Conservation (phyloP, 2,113 vertebrate species). For the Regulus satrapa region DNA sequence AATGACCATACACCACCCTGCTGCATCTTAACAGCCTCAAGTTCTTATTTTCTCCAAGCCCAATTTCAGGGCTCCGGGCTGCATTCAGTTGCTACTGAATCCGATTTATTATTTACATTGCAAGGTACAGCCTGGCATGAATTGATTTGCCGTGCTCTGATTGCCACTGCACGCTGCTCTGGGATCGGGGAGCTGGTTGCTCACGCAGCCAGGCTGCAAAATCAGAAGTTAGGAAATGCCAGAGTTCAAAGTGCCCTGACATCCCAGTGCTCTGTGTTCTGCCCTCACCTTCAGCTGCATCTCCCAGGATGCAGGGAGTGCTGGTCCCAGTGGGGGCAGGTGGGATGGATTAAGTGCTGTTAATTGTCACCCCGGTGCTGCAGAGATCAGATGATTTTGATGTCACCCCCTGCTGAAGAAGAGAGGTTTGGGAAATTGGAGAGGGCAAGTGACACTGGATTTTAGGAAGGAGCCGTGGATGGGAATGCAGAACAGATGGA, state of each 20-base stretch:
- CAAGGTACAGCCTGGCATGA: background rate
- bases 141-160: conserved; percentile 26
- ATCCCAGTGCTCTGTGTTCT: accelerated
- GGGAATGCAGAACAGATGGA: accelerated
- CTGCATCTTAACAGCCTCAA: background rate
- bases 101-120: conserved; percentile 15
- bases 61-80: background rate
- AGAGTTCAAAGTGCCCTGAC: accelerated
- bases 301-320: background rate
- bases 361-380: accelerated
- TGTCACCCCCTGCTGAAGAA: background rate
- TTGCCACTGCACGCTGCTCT: background rate
- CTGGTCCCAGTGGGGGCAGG: background rate
- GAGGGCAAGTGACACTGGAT: accelerated
- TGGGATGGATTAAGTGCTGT: background rate
- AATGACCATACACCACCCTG: background rate
- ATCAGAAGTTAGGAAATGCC: background rate
- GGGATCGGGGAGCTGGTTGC: background rate
- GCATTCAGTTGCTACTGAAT: background rate
- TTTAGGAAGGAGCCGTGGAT: background rate
- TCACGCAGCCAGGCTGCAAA: background rate
- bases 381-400: background rate
- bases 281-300: accelerated
- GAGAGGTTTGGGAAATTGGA: accelerated
- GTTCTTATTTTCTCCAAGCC: background rate